A percentile compares a stretch with the other conserved stretches of the same genome.
Evolutionary conservation across 1,140 invertebrate genomes (phyloP).

Genomic region (Vanessa atalanta): DNA sequence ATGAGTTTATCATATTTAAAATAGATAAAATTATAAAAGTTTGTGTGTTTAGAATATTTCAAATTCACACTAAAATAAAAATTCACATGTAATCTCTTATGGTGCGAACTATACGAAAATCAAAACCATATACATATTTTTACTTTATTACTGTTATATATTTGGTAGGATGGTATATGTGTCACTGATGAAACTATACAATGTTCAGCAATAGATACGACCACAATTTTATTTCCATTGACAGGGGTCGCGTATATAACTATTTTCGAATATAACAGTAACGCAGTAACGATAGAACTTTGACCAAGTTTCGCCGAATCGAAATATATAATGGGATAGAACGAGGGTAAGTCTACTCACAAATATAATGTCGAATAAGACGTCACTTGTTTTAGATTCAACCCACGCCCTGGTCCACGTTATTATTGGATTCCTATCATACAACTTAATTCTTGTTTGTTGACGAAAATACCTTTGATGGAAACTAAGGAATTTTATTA

Average conservation of each 20-base stretch:
- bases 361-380: constrained; percentile 2
- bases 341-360: not conserved
- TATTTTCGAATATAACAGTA: not conserved
- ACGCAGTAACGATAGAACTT: not conserved
- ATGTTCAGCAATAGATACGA: too few species aligned
- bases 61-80: not conserved
- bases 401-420: not conserved
- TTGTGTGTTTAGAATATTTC: not conserved
- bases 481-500: not conserved
- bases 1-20: too few species aligned
- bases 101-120: too few species aligned
- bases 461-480: not conserved
- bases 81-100: not conserved
- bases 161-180: too few species aligned
- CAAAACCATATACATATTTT: too few species aligned
- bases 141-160: too few species aligned
- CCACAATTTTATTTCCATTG: too few species aligned
- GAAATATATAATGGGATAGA: not conserved
- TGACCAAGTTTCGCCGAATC: not conserved
- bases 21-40: not conserved
- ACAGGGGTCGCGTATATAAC: too few species aligned
- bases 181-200: too few species aligned
- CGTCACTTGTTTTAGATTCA: not conserved
- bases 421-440: constrained; percentile 15
- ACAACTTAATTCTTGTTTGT: constrained; percentile 13